These are phyloP conservation scores for human DNA, from an alignment of 2,113 vertebrate genomes.

Conservation along the genomic window DNA sequence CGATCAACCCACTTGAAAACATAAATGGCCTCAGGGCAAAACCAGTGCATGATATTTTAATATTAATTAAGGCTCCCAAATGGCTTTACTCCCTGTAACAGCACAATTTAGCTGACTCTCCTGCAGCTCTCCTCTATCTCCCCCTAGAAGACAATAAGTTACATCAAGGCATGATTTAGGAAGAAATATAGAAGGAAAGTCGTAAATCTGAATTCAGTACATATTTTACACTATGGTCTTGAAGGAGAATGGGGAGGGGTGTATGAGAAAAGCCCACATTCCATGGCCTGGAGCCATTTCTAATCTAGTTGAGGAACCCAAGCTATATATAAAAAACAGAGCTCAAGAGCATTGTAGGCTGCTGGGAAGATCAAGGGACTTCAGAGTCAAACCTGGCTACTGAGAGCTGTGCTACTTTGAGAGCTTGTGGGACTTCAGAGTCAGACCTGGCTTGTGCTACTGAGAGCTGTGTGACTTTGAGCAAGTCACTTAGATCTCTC, in stretches of 20 bases:
- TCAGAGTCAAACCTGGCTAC: too few species aligned
- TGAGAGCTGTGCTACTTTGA: too few species aligned
- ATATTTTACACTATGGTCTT: background rate
- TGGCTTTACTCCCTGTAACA: background rate
- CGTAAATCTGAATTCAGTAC: background rate
- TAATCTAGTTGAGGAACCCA: background rate
- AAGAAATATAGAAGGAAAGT: background rate
- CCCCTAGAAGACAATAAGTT: background rate
- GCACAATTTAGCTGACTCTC: background rate
- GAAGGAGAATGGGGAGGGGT: background rate
- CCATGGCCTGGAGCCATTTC: background rate
- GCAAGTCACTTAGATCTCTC: background rate
- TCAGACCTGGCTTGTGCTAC: background rate
- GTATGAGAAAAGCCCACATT: background rate
- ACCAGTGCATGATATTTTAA: background rate
- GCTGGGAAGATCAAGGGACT: too few species aligned
- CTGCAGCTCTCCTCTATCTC: background rate
- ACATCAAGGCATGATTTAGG: background rate
- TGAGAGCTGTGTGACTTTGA: background rate
- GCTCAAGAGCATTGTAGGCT: background rate
- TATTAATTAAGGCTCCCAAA: background rate
- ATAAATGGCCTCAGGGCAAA: background rate
- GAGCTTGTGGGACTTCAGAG: background rate
- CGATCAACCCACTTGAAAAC: background rate
- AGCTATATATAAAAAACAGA: background rate